phyloP scores from a whole-genome alignment of 2,888 invertebrate genomes.

The Eurytoma adleriae region DNA sequence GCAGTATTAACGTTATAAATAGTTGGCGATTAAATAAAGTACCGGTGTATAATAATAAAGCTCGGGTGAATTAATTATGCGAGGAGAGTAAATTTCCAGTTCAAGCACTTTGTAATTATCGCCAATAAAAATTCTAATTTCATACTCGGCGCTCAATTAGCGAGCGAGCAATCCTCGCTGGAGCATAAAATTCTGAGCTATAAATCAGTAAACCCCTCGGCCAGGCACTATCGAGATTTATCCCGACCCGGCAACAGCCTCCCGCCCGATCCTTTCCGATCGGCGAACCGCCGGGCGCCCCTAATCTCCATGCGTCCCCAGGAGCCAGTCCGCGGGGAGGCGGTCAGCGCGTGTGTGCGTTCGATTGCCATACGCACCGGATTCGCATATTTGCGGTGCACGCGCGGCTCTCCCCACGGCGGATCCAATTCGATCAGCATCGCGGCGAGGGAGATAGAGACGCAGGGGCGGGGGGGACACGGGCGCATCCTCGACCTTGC shows the following conservation, averaged over 20 bases:
- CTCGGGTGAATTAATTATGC: too few relatives aligned
- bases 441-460: too few relatives aligned
- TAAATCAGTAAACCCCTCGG: too few relatives aligned
- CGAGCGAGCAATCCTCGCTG: too few relatives aligned
- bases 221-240: neutral
- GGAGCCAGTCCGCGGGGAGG: neutral
- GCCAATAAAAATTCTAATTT: too few relatives aligned
- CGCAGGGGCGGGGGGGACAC: slow-evolving; percentile 48
- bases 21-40: too few relatives aligned
- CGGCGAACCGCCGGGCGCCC: slow-evolving; percentile 33
- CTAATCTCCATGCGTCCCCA: slow-evolving; percentile 1
- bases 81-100: too few relatives aligned
- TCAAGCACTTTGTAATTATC: too few relatives aligned
- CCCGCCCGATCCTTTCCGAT: slow-evolving; percentile 9
- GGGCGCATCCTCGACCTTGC: slow-evolving; percentile 22
- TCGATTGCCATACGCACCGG: slow-evolving; percentile 48
- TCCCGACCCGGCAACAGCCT: neutral
- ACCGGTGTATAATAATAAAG: too few relatives aligned
- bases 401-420: slow-evolving; percentile 63
- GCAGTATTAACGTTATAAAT: too few relatives aligned
- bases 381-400: slow-evolving; percentile 65
- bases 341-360: slow-evolving; percentile 57
- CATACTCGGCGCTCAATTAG: too few relatives aligned
- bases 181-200: too few relatives aligned
- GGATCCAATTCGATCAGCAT: slow-evolving; percentile 72